Base-by-base conservation (phyloP, 2,888 invertebrate species). In the Halictus ligatus region DNA sequence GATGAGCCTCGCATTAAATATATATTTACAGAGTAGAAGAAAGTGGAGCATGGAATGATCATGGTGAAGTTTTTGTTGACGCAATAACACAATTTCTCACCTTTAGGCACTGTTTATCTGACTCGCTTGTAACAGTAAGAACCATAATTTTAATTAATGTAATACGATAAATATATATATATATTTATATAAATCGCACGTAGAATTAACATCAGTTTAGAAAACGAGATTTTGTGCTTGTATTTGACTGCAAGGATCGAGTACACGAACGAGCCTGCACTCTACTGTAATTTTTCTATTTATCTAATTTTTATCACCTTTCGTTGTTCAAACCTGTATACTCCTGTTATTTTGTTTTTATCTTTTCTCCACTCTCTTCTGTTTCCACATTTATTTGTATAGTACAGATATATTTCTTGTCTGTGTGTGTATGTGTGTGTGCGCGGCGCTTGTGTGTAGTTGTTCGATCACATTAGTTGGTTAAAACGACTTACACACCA, bases 401-500 rank as follows among this genome's bases (percentile, higher is more conserved):
- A 71, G 82, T 84, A 84, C 88, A 88, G 80, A 86, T 88, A 21
- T 77, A 83, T 81, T 86, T 86, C 35, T 69, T 18, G 40, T 69
- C 69, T 76, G 48, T 35, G 80, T 67, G 84, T 69, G 77, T 73
- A 29, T 35, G 50, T n/a, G 73, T 46, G 73, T 43, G 84, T 77
- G 78, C 67, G 84, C 50, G 79, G 75, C 71, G 81, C 84, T 84
- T 86, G 88, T 91, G 84, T 86, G 80, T 90, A 90, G 89, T 90
- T 86, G 84, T 89, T 90, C 88, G 89, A 91, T 91, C 87, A 91
- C 89, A 85, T 91, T 92, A 92, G 92, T 93, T 92, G 92, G 92
- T 92, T 94, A 92, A 91, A 87, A 91, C 92, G 90, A 94, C 91
- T 93, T 90, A 92, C 91, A 92, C 91, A 92, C 89, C 91, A 92